Base-by-base conservation (phyloP, 1,140 invertebrate species). In the Acromyrmex charruanus region DNA sequence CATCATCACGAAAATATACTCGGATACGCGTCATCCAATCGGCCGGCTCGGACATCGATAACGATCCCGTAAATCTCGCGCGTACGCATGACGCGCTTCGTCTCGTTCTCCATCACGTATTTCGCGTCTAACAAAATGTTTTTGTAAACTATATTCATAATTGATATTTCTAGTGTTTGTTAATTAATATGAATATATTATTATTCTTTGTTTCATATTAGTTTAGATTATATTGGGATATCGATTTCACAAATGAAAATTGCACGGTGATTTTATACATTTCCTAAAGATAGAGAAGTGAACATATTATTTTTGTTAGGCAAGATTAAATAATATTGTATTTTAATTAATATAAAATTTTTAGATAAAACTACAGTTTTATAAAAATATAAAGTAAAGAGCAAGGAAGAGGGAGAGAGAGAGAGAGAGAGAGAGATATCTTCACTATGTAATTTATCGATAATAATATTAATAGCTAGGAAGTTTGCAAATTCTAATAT, bases 1-100 rank as follows among this genome's bases (percentile, higher is more conserved):
- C 44, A 14, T 72, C 75, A 74, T 80, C 39, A 82, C 77, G 18
- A 86, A 86, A 81, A 69, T 51, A 68, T 51, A 68, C 63, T 80
- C 21, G 61, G 77, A 86, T 82, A 49, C 39, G 39, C 68, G 25
- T 81, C 65, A 51, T 81, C 31, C 80, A 28, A 84, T 75, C 55
- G 55, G n/a, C 58, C 55, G 35, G 25, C 39, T 61, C 69, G 39
- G 14, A 51, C 55, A 84, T 75, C 44, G 55, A 61, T 84, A 75
- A 51, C 59, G 69, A 59, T 74, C 21, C 51, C 53, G 35, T 72
- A 25, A 14, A 77, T 85, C 14, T 31, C 71, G 31, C 25, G 10
- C 14, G 39, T 84, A 74, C 16, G 4, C 21, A n/a, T 16, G 28
- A 58, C 12, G 53, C 31, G 12, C n/a, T 18, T 18, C 28, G 18